Percentiles rank a stretch among this genome's conserved stretches.
phyloP scores from a whole-genome alignment of 2,797 vertebrate genomes.

The Crocodylus rhombifer region DNA sequence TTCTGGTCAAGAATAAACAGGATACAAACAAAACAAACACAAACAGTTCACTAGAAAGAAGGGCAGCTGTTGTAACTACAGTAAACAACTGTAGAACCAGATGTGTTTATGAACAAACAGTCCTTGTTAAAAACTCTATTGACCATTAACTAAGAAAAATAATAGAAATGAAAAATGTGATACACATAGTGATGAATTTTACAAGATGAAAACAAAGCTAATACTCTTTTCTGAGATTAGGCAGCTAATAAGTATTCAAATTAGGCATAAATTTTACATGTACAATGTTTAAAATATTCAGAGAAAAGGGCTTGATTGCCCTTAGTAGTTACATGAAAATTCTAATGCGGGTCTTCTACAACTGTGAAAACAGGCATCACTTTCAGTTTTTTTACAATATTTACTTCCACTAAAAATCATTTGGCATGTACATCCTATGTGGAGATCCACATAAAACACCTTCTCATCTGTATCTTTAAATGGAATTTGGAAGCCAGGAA shows the following conservation, averaged over 20 bases:
- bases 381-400: conserved; percentile 75
- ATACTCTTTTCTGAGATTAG: conserved; percentile 92
- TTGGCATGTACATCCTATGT: conserved; percentile 40
- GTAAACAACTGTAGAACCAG: conserved; percentile 87
- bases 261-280: conserved; percentile 99
- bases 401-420: conserved; percentile 71
- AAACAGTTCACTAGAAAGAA: conserved; percentile 71
- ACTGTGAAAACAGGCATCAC: conserved; percentile 77
- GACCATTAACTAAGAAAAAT: conserved; percentile 79
- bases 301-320: conserved; percentile 96
- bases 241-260: conserved; percentile 99
- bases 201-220: conserved; percentile 93
- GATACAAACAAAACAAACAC: conserved; percentile 69
- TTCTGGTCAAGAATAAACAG: conserved; percentile 82
- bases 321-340: conserved; percentile 96
- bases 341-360: conserved; percentile 87
- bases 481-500: conserved; percentile 62
- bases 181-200: conserved; percentile 91
- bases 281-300: conserved; percentile 99
- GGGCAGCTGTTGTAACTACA: conserved; percentile 81
- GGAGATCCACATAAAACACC: conserved; percentile 72
- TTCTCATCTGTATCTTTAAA: conserved; percentile 67
- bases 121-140: conserved; percentile 79
- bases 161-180: conserved; percentile 84
- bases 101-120: conserved; percentile 89